phyloP scores from a whole-genome alignment of 2,113 vertebrate genomes.

The Callorhinus ursinus region DNA sequence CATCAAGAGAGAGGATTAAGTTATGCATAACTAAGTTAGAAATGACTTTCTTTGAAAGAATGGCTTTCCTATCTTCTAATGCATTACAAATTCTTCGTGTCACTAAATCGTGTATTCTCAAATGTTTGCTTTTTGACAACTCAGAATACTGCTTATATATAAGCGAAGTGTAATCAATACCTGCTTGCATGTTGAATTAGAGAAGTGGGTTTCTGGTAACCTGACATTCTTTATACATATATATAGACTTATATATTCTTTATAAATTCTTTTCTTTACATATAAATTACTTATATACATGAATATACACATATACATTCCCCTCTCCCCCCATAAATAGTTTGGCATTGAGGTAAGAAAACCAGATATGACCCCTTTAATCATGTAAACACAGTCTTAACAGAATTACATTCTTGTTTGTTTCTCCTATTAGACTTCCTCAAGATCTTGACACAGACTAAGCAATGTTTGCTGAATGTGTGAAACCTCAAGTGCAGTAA shows the following conservation, averaged over 20 bases:
- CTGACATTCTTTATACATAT: neutral
- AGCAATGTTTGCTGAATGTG: neutral
- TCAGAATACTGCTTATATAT: neutral
- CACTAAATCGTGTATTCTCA: neutral
- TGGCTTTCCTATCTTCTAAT: neutral
- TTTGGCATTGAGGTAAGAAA: neutral
- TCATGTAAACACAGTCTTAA: neutral
- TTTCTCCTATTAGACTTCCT: neutral
- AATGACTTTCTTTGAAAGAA: neutral
- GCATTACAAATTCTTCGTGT: neutral
- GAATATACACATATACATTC: neutral
- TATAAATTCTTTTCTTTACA: neutral
- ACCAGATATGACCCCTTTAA: neutral
- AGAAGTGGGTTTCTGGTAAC: conserved; percentile 7
- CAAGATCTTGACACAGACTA: neutral
- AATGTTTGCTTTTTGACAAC: neutral
- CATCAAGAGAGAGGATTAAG: neutral
- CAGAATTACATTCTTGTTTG: neutral
- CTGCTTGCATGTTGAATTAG: neutral
- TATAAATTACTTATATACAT: neutral
- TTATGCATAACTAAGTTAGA: conserved; percentile 16
- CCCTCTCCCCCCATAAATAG: neutral
- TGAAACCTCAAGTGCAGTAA: neutral
- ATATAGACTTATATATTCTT: neutral
- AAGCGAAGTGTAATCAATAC: neutral